Percentiles rank a stretch among this genome's conserved stretches.
Evolutionary conservation across 2,113 vertebrate genomes (phyloP).

Genomic region (Urocolius indicus): DNA sequence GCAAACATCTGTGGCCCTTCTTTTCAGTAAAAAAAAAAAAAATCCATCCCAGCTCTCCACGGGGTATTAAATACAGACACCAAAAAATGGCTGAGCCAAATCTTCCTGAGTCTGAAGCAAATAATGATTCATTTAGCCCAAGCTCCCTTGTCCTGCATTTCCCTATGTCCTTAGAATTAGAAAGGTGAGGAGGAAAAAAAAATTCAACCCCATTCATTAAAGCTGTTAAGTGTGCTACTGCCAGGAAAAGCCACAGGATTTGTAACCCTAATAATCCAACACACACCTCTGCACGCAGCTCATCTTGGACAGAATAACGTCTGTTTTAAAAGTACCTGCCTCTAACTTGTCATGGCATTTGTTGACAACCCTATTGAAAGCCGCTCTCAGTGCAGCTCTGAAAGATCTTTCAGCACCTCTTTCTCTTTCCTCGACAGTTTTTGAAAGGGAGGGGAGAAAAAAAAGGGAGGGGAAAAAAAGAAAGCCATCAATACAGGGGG

Average conservation of each 20-base stretch:
- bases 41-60: not conserved
- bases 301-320: conserved; percentile 52
- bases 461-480: not conserved
- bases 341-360: conserved; percentile 63
- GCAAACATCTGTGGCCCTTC: not conserved
- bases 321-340: conserved; percentile 61
- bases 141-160: not conserved
- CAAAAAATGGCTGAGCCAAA: not conserved
- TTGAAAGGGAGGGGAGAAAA: conserved; percentile 58
- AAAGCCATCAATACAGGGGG: conserved; percentile 64
- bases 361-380: conserved; percentile 78
- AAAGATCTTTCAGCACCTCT: conserved; percentile 63
- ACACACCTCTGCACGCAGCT: not conserved
- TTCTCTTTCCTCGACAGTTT: conserved; percentile 71
- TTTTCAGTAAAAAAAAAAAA: not conserved
- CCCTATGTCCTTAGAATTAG: not conserved
- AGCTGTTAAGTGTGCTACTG: not conserved
- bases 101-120: not conserved
- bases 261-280: conserved; percentile 59
- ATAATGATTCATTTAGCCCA: not conserved
- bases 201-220: conserved; percentile 1
- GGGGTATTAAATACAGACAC: not conserved
- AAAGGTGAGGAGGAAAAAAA: not conserved
- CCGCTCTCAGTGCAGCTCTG: conserved; percentile 14
- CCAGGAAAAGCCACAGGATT: conserved; percentile 31